Evolutionary conservation across 2,797 vertebrate genomes (phyloP).

Genomic region (Ficedula albicollis): DNA sequence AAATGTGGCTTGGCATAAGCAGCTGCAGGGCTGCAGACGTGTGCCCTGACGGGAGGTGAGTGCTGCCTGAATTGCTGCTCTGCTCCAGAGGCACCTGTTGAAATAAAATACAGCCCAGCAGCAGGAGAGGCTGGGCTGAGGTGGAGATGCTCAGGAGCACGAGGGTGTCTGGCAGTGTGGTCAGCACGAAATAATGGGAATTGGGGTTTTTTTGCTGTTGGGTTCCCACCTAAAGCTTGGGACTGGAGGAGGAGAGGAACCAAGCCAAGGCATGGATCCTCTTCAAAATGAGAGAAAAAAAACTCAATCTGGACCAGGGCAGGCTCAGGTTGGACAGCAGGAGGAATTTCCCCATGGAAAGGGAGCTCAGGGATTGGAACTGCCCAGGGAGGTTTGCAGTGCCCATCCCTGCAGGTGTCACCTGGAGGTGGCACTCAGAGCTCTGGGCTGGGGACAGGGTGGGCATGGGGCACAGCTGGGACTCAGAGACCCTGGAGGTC

Average conservation of each 20-base stretch:
- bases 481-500: fast-evolving
- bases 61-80: slow-evolving; percentile 39
- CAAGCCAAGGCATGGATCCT: neutral
- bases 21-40: slow-evolving; percentile 44
- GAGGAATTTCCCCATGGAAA: fast-evolving
- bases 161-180: neutral
- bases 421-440: neutral
- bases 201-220: neutral
- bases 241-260: neutral
- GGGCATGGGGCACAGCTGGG: fast-evolving
- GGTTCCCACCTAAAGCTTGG: neutral
- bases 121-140: neutral
- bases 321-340: fast-evolving
- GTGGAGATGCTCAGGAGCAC: neutral
- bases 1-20: slow-evolving; percentile 42
- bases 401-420: neutral
- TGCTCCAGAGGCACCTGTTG: slow-evolving; percentile 24
- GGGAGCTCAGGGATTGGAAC: fast-evolving
- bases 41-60: slow-evolving; percentile 46
- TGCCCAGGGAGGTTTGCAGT: neutral
- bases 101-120: slow-evolving; percentile 44
- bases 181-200: neutral
- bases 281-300: neutral
- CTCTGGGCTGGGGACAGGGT: neutral
- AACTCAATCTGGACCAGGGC: fast-evolving